Conservation (phyloP, 2,888 invertebrate species). For the Lasius fuliginosus region DNA sequence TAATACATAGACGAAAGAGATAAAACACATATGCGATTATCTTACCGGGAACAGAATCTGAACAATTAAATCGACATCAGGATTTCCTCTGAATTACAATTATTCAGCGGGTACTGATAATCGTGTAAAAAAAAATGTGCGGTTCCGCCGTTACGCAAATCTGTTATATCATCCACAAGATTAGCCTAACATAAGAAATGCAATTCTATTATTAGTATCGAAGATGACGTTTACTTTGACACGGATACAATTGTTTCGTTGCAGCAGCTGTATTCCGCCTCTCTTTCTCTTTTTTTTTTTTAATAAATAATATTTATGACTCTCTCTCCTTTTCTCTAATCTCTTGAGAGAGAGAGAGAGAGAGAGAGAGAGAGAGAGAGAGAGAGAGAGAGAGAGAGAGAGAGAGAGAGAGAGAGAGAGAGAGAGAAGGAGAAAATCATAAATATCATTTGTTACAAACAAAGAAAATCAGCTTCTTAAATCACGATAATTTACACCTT, state of each 20-base stretch:
- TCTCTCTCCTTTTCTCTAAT: background rate
- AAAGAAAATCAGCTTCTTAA: background rate
- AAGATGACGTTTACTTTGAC: background rate
- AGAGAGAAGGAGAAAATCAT: background rate
- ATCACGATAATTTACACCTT: background rate
- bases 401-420: too few species aligned
- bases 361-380: too few species aligned
- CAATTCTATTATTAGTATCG: slow-evolving; percentile 8
- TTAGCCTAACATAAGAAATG: background rate
- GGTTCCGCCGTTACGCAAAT: background rate
- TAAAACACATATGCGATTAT: background rate
- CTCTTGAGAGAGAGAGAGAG: background rate
- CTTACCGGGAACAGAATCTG: background rate
- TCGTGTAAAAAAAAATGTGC: background rate
- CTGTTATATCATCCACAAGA: background rate
- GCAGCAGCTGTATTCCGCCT: background rate
- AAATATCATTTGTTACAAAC: background rate
- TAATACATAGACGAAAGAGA: background rate
- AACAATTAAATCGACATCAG: background rate
- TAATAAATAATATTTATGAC: background rate
- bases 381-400: too few species aligned
- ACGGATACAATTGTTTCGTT: background rate
- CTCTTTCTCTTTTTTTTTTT: background rate
- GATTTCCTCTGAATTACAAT: background rate
- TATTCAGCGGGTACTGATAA: background rate